phyloP scores from a whole-genome alignment of 2,797 vertebrate genomes.

The Tragelaphus eurycerus region DNA sequence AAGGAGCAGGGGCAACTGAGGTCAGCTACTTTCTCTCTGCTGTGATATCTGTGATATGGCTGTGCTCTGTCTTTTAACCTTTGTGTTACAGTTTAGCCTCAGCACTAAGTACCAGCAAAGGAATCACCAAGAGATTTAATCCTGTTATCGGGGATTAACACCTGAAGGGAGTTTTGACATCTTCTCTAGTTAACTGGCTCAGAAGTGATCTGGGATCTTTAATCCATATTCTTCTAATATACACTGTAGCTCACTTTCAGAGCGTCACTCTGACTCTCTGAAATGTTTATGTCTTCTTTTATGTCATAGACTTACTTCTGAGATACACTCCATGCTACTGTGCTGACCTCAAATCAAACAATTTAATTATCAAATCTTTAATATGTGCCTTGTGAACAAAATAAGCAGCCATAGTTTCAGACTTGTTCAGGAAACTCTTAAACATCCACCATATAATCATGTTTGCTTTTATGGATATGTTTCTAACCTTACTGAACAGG shows the following conservation, averaged over 20 bases:
- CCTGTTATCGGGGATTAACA: not conserved
- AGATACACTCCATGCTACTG: not conserved
- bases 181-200: not conserved
- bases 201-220: not conserved
- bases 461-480: not conserved
- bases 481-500: not conserved
- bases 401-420: constrained; percentile 4
- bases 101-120: not conserved
- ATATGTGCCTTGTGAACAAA: constrained; percentile 3
- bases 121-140: not conserved
- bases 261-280: not conserved
- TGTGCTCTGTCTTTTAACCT: not conserved
- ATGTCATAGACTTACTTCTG: not conserved
- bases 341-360: not conserved
- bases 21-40: not conserved
- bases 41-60: not conserved
- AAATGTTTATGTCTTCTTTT: not conserved
- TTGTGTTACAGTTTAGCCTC: not conserved
- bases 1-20: not conserved
- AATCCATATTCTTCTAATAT: not conserved
- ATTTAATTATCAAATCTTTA: constrained; percentile 25
- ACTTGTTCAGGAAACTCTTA: constrained; percentile 7
- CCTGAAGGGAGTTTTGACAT: not conserved
- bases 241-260: not conserved
- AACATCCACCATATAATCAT: not conserved